Conservation (phyloP, 2,888 invertebrate species). For the Spisula subtruncata region DNA sequence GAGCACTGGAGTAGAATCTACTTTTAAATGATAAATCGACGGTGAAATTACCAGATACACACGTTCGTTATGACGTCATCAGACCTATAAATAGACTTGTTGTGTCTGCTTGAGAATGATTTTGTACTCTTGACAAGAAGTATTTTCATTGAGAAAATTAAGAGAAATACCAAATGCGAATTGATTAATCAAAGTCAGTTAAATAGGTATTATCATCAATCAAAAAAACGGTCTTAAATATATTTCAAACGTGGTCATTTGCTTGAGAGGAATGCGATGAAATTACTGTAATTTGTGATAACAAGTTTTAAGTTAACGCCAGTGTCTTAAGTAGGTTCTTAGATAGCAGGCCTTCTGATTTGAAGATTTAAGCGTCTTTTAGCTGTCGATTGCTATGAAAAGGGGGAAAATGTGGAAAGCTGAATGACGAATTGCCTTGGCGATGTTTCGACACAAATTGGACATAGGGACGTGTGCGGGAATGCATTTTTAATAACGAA, state of each 20-base stretch:
- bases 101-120: background rate
- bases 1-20: too few relatives aligned
- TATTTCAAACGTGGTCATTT: background rate
- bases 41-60: background rate
- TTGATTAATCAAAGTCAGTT: background rate
- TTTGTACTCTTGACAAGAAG: background rate
- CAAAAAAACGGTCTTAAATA: slow-evolving; percentile 1
- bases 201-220: background rate
- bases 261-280: background rate
- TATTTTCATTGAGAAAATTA: background rate
- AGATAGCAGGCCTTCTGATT: background rate
- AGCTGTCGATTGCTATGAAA: background rate
- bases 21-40: background rate
- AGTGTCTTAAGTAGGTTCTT: background rate
- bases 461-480: background rate
- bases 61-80: background rate
- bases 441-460: background rate
- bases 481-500: slow-evolving; percentile 17
- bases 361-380: background rate
- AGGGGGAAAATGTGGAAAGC: background rate
- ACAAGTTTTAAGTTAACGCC: background rate
- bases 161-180: background rate
- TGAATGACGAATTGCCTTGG: background rate
- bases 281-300: background rate
- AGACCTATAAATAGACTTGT: background rate